These are phyloP conservation scores for Cephalopholis sonnerati DNA, from an alignment of 2,113 vertebrate genomes.

Conservation along the genomic window DNA sequence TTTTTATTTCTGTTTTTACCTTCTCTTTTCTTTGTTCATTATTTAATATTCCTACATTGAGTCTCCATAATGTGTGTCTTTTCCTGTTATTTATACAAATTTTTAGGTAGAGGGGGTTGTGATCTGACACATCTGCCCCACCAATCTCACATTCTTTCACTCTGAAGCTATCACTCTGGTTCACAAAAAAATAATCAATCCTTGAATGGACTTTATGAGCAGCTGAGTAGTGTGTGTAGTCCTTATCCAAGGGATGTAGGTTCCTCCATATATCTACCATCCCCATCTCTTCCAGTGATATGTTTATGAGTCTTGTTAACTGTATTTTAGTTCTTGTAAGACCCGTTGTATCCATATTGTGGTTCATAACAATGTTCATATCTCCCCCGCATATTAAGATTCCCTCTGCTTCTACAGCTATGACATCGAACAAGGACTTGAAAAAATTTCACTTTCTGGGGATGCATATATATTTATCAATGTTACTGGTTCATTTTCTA, in stretches of 20 bases:
- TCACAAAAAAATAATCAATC: neutral
- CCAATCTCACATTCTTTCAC: neutral
- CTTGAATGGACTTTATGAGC: neutral
- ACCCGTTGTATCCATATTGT: neutral
- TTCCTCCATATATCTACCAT: neutral
- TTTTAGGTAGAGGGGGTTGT: neutral
- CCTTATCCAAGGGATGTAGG: neutral
- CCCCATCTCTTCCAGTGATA: neutral
- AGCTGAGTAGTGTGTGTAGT: neutral
- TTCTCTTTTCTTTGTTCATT: neutral
- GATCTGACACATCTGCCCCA: neutral
- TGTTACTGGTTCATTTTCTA: neutral
- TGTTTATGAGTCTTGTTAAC: neutral
- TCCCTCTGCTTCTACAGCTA: neutral
- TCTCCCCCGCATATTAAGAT: neutral
- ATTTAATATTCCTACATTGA: neutral
- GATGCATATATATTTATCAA: neutral
- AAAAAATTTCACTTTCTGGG: neutral
- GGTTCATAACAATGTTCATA: neutral
- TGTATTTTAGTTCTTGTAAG: neutral
- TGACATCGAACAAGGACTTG: neutral
- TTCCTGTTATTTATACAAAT: neutral
- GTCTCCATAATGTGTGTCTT: neutral
- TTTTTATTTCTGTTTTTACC: neutral
- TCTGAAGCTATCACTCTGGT: neutral